Percentiles rank a stretch among this genome's conserved stretches.
These are phyloP conservation scores for Drosophila ambigua DNA, from an alignment of 1,140 invertebrate genomes.

Conservation along the genomic window DNA sequence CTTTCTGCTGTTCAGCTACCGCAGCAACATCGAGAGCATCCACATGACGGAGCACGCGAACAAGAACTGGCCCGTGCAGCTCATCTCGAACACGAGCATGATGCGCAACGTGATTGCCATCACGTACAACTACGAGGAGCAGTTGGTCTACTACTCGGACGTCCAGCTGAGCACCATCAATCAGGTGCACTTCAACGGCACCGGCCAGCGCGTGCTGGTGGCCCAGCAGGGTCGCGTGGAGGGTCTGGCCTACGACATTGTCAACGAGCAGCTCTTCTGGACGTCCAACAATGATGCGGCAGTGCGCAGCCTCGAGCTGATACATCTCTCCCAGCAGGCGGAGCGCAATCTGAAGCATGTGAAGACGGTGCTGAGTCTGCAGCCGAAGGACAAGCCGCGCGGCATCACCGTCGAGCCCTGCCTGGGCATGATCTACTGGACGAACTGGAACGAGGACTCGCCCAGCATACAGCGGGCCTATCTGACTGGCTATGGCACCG, in stretches of 20 bases:
- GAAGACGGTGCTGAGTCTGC: constrained; percentile 88
- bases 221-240: constrained; percentile 92
- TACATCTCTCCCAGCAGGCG: constrained; percentile 66
- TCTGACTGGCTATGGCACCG: constrained; percentile 86
- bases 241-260: constrained; percentile 90
- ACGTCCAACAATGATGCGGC: constrained; percentile 92
- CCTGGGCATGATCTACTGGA: constrained; percentile 90
- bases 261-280: constrained; percentile 90
- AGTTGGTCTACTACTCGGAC: constrained; percentile 93
- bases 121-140: constrained; percentile 89
- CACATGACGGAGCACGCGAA: constrained; percentile 89
- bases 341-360: constrained; percentile 83
- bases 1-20: constrained; percentile 91
- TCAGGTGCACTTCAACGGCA: constrained; percentile 92
- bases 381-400: constrained; percentile 90
- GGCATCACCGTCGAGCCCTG: constrained; percentile 93
- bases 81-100: constrained; percentile 87
- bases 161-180: constrained; percentile 93
- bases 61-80: constrained; percentile 90
- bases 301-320: constrained; percentile 87
- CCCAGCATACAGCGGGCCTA: constrained; percentile 91
- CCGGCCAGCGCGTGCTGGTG: constrained; percentile 88
- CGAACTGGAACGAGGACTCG: constrained; percentile 91
- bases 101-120: constrained; percentile 94
- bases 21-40: constrained; percentile 90